Evolutionary conservation across 2,113 vertebrate species (phyloP).

Genomic region (Epinephelus moara): DNA sequence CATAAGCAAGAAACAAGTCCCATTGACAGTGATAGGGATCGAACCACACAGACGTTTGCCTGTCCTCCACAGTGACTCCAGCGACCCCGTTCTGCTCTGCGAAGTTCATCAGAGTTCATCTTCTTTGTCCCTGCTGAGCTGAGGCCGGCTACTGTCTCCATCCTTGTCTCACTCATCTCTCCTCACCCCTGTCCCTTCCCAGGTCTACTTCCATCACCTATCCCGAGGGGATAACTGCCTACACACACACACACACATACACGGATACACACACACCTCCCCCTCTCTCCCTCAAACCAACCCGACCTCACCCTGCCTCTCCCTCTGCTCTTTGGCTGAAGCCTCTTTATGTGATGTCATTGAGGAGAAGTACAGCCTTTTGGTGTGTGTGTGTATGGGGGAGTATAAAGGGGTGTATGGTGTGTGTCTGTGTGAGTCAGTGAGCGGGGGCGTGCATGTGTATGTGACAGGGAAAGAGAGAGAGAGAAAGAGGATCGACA

Average conservation of each 20-base stretch:
- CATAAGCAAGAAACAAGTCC: slow-evolving; percentile 17
- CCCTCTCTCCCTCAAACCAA: slow-evolving; percentile 48
- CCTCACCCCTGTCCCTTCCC: slow-evolving; percentile 53
- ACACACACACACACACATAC: slow-evolving; percentile 4
- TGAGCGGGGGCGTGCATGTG: slow-evolving; percentile 35
- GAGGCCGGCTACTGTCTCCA: slow-evolving; percentile 63
- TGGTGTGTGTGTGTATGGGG: slow-evolving; percentile 20
- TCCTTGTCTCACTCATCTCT: slow-evolving; percentile 64
- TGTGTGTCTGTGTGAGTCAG: slow-evolving; percentile 59
- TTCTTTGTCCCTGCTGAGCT: slow-evolving; percentile 61
- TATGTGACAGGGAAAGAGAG: slow-evolving; percentile 35
- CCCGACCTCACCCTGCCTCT: slow-evolving; percentile 55
- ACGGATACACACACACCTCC: slow-evolving; percentile 7
- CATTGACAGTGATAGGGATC: slow-evolving; percentile 25
- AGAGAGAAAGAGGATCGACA: slow-evolving; percentile 36
- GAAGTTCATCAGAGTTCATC: slow-evolving; percentile 74
- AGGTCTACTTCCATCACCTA: slow-evolving; percentile 52
- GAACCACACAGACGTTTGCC: slow-evolving; percentile 31
- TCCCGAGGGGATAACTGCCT: slow-evolving; percentile 55
- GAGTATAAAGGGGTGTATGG: slow-evolving; percentile 40
- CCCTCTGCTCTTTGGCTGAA: slow-evolving; percentile 57
- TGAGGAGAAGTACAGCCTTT: slow-evolving; percentile 52
- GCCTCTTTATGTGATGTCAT: slow-evolving; percentile 75
- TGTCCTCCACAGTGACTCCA: slow-evolving; percentile 51
- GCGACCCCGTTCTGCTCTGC: slow-evolving; percentile 26